Evolutionary conservation across 2,888 invertebrate genomes (phyloP), one percentile per base, ranked within the genome.

Genomic region (Agrotis segetum): DNA sequence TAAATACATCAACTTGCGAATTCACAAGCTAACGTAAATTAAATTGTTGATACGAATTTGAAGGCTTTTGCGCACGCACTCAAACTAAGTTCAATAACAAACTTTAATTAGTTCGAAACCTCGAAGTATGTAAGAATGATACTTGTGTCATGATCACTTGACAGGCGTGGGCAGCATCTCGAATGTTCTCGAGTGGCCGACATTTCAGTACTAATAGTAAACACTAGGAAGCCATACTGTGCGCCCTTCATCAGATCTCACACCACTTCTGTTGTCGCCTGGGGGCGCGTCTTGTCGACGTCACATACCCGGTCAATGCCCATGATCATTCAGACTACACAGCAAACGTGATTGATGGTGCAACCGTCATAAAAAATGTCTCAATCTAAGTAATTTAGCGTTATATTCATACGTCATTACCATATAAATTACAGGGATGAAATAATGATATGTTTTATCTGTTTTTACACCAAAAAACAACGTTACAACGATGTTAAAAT

Each of bases 191-290:
- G 49, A 40, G 61, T 67, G 59, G 40, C 64, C 70, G 66, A 77
- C 59, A 71, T 74, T 60, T 65, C 47, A 73, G 64, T 71, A 67
- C 62, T n/a, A 56, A 56, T 56, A 56, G 56, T 56, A 56, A 84
- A 72, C 74, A 71, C 52, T 76, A 58, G 66, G 89, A 89, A 89
- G 85, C 88, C 89, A 59, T 88, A 89, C 24, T 47, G 34, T 40
- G 47, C 59, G 69, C 68, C 77, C 78, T 83, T 83, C 71, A 81
- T 84, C 78, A 73, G 74, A 40, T 62, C 46, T 67, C 79, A 63
- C 65, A 70, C 46, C 61, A 67, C 19, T 24, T 47, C 9, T 61
- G 52, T 62, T 55, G 71, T 65, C 67, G 71, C 53, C 63, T 44
- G 81, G 77, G 79, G 88, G 83, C 85, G 81, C 79, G 84, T 61